Evolutionary conservation across 1,140 invertebrate genomes (phyloP).

Genomic region (Melipona quadrifasciata): DNA sequence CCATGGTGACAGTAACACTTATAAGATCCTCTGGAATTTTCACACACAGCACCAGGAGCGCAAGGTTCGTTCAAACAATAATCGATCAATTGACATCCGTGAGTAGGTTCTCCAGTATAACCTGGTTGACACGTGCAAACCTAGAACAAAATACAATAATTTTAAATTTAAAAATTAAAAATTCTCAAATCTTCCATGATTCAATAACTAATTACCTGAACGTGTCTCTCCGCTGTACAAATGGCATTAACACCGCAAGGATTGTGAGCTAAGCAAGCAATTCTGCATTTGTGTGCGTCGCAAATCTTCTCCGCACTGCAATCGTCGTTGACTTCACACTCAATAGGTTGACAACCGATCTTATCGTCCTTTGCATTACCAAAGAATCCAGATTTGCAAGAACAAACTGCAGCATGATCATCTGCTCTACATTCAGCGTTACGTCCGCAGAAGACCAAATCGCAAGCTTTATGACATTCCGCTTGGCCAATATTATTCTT

Average conservation of each 20-base stretch:
- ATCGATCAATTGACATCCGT: constrained; percentile 88
- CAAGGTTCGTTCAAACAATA: constrained; percentile 91
- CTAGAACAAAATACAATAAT: constrained; percentile 51
- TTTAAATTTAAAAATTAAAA: too few species aligned
- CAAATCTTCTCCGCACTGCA: constrained; percentile 92
- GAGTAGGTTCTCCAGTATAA: constrained; percentile 89
- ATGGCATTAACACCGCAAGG: constrained; percentile 92
- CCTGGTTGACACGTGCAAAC: constrained; percentile 93
- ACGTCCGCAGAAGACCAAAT: constrained; percentile 88
- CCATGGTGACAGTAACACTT: constrained; percentile 90
- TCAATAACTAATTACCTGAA: constrained; percentile 78
- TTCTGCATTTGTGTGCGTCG: constrained; percentile 90
- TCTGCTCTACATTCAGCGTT: constrained; percentile 89
- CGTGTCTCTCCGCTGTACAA: constrained; percentile 90
- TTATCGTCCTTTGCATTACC: constrained; percentile 88
- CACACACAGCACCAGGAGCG: constrained; percentile 91
- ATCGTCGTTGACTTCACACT: constrained; percentile 87
- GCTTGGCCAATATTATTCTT: constrained; percentile 86
- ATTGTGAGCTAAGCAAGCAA: constrained; percentile 90
- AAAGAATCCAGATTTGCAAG: constrained; percentile 89
- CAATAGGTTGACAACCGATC: constrained; percentile 89
- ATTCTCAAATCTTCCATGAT: background rate
- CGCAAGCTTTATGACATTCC: constrained; percentile 88
- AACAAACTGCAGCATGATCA: constrained; percentile 88
- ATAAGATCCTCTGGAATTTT: constrained; percentile 90